Evolutionary conservation across 1,140 invertebrate species (phyloP).

Genomic region (Laupala kohalensis): DNA sequence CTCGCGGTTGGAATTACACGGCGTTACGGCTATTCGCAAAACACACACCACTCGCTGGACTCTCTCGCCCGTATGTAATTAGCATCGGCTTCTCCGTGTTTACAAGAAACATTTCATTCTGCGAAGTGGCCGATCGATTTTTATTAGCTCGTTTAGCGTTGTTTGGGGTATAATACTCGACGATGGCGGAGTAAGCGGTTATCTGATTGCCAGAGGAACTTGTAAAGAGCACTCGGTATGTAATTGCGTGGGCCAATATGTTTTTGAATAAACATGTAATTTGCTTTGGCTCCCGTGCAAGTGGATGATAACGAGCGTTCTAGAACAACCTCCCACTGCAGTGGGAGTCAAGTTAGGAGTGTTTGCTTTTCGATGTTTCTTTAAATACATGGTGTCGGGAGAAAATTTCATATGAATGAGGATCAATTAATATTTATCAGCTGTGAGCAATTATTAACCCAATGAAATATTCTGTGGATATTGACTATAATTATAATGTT

Average conservation of each 20-base stretch:
- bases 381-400: no score
- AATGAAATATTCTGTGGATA: no score
- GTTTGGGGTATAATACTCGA: not conserved
- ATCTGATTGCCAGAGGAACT: not conserved
- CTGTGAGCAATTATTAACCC: no score
- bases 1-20: not conserved
- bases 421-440: no score
- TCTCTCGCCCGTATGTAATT: not conserved
- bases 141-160: not conserved
- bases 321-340: no score
- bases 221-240: not conserved
- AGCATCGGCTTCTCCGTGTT: not conserved
- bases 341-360: not conserved
- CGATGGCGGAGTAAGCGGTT: not conserved
- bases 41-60: not conserved
- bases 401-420: no score
- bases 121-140: not conserved
- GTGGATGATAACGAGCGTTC: no score
- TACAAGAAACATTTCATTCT: not conserved
- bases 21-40: not conserved
- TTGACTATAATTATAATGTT: no score
- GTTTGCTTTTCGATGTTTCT: no score
- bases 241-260: not conserved
- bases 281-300: no score
- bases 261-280: not conserved